Percentiles rank a stretch among this genome's conserved stretches.
Conservation (phyloP, 2,797 vertebrate genomes). For the Neostethus bicornis region DNA sequence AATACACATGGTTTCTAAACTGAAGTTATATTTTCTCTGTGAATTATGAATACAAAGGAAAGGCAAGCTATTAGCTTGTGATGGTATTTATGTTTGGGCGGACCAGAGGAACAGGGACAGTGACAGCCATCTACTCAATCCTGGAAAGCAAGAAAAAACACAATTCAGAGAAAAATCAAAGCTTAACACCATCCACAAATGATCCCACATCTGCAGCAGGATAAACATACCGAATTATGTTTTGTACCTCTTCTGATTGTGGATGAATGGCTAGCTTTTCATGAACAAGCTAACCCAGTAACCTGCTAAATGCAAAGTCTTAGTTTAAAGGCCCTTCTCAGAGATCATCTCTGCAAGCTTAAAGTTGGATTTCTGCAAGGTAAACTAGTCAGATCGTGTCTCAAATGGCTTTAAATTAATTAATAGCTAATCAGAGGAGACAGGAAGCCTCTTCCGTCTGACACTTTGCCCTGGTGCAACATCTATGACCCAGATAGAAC, state of each 20-base stretch:
- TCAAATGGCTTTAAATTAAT: too few species aligned
- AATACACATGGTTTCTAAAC: not conserved
- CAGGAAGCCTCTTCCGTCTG: not conserved
- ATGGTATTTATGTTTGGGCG: not conserved
- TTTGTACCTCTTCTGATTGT: not conserved
- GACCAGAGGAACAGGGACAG: not conserved
- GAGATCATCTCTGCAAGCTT: not conserved
- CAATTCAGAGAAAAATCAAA: not conserved
- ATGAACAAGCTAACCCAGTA: not conserved
- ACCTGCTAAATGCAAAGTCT: not conserved
- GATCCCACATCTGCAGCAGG: fast-evolving
- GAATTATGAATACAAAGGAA: not conserved
- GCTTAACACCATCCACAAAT: not conserved
- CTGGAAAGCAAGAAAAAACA: not conserved
- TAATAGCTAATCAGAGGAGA: not conserved
- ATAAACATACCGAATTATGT: too few species aligned
- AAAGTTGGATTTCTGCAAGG: not conserved
- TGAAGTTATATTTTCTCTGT: not conserved
- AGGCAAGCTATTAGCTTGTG: not conserved
- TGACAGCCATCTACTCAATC: too few species aligned
- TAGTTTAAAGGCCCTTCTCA: not conserved
- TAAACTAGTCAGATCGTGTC: not conserved
- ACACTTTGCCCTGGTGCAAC: not conserved
- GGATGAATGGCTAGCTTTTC: conserved; percentile 15
- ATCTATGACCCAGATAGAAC: not conserved